A percentile compares a stretch with the other conserved stretches of the same genome.
Evolutionary conservation across 1,140 invertebrate species (phyloP).

Genomic region (Campoletis sonorensis): DNA sequence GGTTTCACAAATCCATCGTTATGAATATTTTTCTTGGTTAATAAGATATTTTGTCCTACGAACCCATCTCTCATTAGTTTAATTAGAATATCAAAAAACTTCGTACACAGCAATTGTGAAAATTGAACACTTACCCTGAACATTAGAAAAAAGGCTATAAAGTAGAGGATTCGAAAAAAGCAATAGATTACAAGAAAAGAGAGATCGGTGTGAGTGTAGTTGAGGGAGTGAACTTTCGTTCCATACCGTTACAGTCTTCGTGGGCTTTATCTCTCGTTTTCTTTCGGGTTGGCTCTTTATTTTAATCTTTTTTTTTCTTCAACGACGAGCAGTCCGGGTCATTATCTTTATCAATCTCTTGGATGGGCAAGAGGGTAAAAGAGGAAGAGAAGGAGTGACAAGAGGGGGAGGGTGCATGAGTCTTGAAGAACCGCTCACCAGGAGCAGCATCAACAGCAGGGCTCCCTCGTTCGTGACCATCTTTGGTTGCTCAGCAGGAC

Average conservation of each 20-base stretch:
- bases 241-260: slow-evolving; percentile 63
- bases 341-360: slow-evolving; percentile 71
- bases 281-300: slow-evolving; percentile 24
- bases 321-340: slow-evolving; percentile 55
- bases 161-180: not conserved
- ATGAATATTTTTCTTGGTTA: too few species aligned
- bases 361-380: not conserved
- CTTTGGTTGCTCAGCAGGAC: slow-evolving; percentile 61
- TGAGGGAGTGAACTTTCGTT: slow-evolving; percentile 57
- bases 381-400: not conserved
- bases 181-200: slow-evolving; percentile 12
- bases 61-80: too few species aligned
- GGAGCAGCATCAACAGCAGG: slow-evolving; percentile 16
- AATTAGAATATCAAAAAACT: too few species aligned
- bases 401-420: not conserved
- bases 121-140: too few species aligned
- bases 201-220: slow-evolving; percentile 17
- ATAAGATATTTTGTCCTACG: too few species aligned
- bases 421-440: slow-evolving; percentile 56
- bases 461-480: slow-evolving; percentile 64
- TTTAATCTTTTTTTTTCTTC: not conserved
- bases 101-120: too few species aligned
- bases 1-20: too few species aligned
- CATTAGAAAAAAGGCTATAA: slow-evolving; percentile 8
- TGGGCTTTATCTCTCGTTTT: slow-evolving; percentile 28